Base-by-base conservation (phyloP, 2,113 vertebrate species). In the Thalassoma bifasciatum region DNA sequence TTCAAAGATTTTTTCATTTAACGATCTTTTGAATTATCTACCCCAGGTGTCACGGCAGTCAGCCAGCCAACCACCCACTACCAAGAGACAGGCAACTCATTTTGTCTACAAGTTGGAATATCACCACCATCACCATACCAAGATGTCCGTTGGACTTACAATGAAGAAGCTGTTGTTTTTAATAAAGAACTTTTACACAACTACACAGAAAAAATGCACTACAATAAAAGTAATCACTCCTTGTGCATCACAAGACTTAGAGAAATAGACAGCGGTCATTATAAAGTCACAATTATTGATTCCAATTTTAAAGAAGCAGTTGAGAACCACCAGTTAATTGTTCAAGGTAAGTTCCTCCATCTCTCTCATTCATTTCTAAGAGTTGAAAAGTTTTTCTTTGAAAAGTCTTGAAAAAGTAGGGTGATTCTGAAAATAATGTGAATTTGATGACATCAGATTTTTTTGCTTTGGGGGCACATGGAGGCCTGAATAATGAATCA, bases 341-440 rank as follows among this genome's bases (percentile, higher is more conserved):
- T 92, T 44, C 16, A 90, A 64, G 83, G 92, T 93, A 53, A 79
- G 91, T 47, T 59, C 1, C 9, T 6, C 17, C 17, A 46, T 14
- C 14, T 19, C 16, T 46, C 1, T 7, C 19, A 46, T 46, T 46
- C 17, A 16, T 46, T 46, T 46, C 19, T 46, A 17, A 46, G 17
- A 16, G 17, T 3, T 17, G 17, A 7, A 17, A 19, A 46, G 14
- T 6, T 30, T n/a, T 30, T 46, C 17, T 46, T 19, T 46, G 2
- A 44, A 44, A 16, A 1, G 14, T 46, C 16, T 46, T 17, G 17
- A 6, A 19, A 46, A 46, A 6, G 44, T 17, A 5, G 6, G 14
- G 13, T 46, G 14, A 46, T 17, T 46, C 16, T 17, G 19, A 19
- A 14, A 16, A 19, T 46, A 17, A 19, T 46, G 3, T 19, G 6